phyloP scores from a whole-genome alignment of 1,140 invertebrate genomes.

The Helicoverpa armigera region DNA sequence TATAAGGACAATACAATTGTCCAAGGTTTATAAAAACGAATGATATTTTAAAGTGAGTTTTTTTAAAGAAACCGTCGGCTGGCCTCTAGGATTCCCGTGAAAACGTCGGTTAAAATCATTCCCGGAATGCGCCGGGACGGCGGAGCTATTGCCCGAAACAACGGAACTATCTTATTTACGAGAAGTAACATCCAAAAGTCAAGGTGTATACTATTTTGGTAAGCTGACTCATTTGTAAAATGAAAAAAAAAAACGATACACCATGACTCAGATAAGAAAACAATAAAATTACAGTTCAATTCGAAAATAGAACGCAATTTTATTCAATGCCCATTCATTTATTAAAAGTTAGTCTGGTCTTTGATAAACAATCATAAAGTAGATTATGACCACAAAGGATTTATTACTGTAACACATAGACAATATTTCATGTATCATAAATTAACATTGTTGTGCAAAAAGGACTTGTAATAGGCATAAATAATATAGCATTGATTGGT shows the following conservation, averaged over 20 bases:
- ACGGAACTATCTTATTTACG: background rate
- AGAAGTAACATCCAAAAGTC: constrained; percentile 13
- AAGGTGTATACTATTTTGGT: constrained; percentile 9
- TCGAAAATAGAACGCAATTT: constrained; percentile 15
- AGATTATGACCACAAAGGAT: constrained; percentile 16
- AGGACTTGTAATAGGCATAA: constrained; percentile 39
- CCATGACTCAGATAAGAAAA: constrained; percentile 18
- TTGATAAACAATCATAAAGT: constrained; percentile 1
- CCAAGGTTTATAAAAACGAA: no score
- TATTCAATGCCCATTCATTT: background rate
- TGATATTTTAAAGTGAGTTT: no score
- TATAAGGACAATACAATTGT: no score
- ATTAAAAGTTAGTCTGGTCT: background rate
- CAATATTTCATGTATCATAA: constrained; percentile 59
- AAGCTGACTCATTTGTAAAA: background rate
- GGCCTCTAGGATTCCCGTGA: no score
- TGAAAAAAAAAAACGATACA: background rate
- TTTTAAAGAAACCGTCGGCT: background rate
- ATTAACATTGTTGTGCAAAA: constrained; percentile 60
- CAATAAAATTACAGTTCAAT: constrained; percentile 1
- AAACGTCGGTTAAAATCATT: background rate
- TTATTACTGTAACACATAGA: constrained; percentile 3
- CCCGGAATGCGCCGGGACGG: background rate
- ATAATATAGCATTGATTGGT: constrained; percentile 16
- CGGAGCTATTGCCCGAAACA: background rate